These are phyloP conservation scores for Mobula hypostoma DNA, from an alignment of 2,113 vertebrate species.

Conservation along the genomic window DNA sequence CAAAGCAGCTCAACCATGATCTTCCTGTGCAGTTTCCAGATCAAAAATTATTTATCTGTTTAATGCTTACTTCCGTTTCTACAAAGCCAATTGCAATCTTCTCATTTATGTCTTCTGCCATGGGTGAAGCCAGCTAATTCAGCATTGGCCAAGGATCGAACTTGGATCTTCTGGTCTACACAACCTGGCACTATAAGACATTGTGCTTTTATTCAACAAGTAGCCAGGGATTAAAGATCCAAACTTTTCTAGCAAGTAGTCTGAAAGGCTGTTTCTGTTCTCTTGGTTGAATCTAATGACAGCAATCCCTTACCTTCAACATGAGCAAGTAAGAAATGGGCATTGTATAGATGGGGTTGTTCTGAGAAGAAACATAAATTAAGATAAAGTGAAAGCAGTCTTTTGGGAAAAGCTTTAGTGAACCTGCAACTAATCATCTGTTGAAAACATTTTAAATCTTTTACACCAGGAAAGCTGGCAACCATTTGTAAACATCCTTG, in stretches of 20 bases:
- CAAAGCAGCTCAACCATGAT: neutral
- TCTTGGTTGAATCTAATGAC: neutral
- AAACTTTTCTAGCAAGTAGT: neutral
- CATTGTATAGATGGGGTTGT: neutral
- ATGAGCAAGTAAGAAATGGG: neutral
- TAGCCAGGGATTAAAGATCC: neutral
- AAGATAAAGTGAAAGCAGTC: neutral
- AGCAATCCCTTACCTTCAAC: neutral
- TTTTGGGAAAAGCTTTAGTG: neutral
- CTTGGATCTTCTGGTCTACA: neutral
- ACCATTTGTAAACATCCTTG: constrained; percentile 19
- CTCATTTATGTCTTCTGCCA: neutral
- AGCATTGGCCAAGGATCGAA: neutral
- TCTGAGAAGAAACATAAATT: neutral
- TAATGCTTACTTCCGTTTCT: neutral
- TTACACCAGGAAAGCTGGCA: neutral
- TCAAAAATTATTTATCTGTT: neutral
- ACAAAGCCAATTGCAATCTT: neutral
- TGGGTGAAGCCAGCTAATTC: neutral
- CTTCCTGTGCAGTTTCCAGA: neutral
- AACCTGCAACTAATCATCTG: constrained; percentile 25
- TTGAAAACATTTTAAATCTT: constrained; percentile 6
- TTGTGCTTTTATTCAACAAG: neutral
- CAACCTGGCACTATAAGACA: neutral
- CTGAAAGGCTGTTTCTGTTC: neutral